Conservation (phyloP, 2,888 invertebrate species). For the Ophonus ardosiacus region DNA sequence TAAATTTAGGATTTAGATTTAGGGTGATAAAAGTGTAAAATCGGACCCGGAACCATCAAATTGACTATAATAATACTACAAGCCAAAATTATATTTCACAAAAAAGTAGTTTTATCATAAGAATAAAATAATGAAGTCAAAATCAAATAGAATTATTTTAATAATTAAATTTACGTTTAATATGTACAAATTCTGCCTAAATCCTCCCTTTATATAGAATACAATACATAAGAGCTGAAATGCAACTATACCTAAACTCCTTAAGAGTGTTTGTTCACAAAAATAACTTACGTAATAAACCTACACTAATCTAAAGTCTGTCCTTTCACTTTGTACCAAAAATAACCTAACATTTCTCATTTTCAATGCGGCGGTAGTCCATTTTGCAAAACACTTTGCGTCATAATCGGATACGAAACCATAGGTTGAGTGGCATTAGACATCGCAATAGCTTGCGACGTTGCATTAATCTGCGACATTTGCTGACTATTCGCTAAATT, state of each 20-base stretch:
- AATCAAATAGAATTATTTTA: too few relatives aligned
- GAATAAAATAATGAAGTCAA: too few relatives aligned
- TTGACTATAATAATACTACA: too few relatives aligned
- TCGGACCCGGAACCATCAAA: too few relatives aligned
- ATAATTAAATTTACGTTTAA: too few relatives aligned
- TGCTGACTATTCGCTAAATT: slow-evolving; percentile 72
- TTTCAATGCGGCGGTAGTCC: slow-evolving; percentile 61
- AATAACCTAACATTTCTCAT: background rate
- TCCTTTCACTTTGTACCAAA: slow-evolving; percentile 55
- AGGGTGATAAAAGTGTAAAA: too few relatives aligned
- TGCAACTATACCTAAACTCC: slow-evolving; percentile 6
- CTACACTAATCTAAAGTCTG: background rate
- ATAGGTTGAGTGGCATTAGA: slow-evolving; percentile 80
- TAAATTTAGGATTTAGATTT: too few relatives aligned
- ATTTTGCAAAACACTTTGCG: slow-evolving; percentile 76
- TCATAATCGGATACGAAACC: slow-evolving; percentile 83
- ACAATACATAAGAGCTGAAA: slow-evolving; percentile 16
- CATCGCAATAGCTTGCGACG: slow-evolving; percentile 78
- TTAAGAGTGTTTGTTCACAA: slow-evolving; percentile 31
- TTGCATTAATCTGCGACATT: slow-evolving; percentile 73
- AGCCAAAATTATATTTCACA: too few relatives aligned
- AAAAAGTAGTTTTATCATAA: too few relatives aligned
- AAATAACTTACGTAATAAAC: slow-evolving; percentile 37
- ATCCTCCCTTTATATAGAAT: slow-evolving; percentile 8
- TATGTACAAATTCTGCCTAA: background rate